phyloP scores from a whole-genome alignment of 2,888 invertebrate species.

The Yponomeuta plumbellus region DNA sequence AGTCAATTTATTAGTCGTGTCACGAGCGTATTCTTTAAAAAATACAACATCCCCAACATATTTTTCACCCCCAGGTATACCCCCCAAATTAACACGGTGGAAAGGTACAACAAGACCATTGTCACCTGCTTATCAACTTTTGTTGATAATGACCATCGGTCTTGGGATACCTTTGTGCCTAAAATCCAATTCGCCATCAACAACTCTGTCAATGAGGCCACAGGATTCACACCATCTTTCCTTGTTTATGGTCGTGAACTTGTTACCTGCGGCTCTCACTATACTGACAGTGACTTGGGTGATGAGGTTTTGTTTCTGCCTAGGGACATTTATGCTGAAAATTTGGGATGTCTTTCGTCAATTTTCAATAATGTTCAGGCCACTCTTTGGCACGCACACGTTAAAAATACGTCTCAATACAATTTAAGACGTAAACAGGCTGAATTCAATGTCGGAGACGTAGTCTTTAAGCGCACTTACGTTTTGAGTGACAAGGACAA shows the following conservation, averaged over 20 bases:
- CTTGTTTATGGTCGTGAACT: conserved; percentile 17
- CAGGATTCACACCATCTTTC: conserved; percentile 17
- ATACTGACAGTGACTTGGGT: conserved; percentile 5
- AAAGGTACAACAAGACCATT: too few species aligned
- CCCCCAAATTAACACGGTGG: too few species aligned
- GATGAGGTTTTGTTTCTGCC: conserved; percentile 14
- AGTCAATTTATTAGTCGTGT: conserved; percentile 16
- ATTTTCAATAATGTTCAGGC: conserved; percentile 18
- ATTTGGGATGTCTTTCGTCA: conserved; percentile 13
- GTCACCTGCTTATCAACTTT: conserved; percentile 16
- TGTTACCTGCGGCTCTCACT: conserved; percentile 18
- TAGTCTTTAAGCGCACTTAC: conserved; percentile 17
- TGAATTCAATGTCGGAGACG: conserved; percentile 17
- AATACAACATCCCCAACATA: too few species aligned
- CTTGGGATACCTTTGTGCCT: conserved; percentile 14
- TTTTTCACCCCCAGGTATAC: too few species aligned
- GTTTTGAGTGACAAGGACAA: conserved; percentile 18
- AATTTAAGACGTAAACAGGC: conserved; percentile 12
- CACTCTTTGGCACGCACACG: conserved; percentile 13
- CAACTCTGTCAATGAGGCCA: conserved; percentile 18
- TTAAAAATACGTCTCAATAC: conserved; percentile 14
- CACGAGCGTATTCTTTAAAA: too few species aligned
- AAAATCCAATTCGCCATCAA: conserved; percentile 19
- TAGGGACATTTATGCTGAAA: conserved; percentile 19
- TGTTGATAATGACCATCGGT: conserved; percentile 12